These are phyloP conservation scores for Crotophaga sulcirostris DNA, from an alignment of 2,113 vertebrate species.

Conservation along the genomic window DNA sequence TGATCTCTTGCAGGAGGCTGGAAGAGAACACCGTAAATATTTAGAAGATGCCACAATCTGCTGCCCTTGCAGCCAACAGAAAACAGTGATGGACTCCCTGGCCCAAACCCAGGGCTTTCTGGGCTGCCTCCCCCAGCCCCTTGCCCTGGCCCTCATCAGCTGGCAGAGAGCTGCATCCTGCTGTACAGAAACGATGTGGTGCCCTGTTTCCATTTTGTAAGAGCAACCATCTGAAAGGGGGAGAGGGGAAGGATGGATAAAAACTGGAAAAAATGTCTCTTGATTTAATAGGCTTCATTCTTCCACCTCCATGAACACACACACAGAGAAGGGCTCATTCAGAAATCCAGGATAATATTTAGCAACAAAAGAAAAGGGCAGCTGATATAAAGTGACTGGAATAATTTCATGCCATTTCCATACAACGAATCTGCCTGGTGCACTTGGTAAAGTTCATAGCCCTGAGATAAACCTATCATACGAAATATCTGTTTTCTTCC, in stretches of 20 bases:
- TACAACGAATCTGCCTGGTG: neutral
- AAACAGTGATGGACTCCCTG: neutral
- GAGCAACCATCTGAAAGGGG: neutral
- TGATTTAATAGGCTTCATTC: neutral
- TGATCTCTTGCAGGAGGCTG: neutral
- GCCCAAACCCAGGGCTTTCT: neutral
- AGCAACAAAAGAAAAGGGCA: neutral
- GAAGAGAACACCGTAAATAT: neutral
- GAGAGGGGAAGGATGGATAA: neutral
- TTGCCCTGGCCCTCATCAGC: neutral
- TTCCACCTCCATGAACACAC: neutral
- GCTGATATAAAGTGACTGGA: conserved; percentile 27
- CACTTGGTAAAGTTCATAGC: neutral
- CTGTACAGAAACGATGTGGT: neutral
- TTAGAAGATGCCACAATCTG: conserved; percentile 7
- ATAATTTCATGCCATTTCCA: conserved; percentile 2
- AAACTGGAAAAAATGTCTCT: neutral
- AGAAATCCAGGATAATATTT: conserved; percentile 6
- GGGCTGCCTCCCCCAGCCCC: neutral
- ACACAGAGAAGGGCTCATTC: neutral
- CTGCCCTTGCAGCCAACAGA: neutral
- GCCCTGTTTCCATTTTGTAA: neutral
- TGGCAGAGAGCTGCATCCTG: neutral
- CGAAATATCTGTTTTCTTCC: conserved; percentile 17
- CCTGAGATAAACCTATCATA: neutral